Percentiles rank a stretch among this genome's conserved stretches.
Conservation (phyloP, 2,113 vertebrate genomes). For the Gambusia holbrooki region DNA sequence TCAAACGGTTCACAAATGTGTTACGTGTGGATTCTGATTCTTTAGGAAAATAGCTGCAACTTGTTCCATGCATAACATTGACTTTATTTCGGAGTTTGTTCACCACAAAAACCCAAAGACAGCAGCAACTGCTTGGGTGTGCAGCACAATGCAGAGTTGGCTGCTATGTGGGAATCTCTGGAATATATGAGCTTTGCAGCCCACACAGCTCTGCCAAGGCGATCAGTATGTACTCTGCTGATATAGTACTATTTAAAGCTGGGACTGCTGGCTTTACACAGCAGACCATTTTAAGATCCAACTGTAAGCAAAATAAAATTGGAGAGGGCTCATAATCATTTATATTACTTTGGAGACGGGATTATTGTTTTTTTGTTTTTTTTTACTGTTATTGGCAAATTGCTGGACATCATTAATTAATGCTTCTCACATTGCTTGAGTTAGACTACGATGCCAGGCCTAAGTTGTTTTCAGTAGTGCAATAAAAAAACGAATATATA, state of each 20-base stretch:
- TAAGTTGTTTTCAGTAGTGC: too few species aligned
- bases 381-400: background rate
- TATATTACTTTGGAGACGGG: background rate
- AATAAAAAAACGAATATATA: constrained; percentile 14
- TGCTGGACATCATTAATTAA: background rate
- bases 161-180: constrained; percentile 51
- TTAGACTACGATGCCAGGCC: background rate
- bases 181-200: constrained; percentile 55
- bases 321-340: constrained; percentile 3
- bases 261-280: constrained; percentile 21
- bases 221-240: constrained; percentile 45
- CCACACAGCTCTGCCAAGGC: constrained; percentile 53
- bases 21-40: background rate
- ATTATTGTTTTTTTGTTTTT: background rate
- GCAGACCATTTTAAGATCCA: constrained; percentile 2
- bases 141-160: constrained; percentile 36
- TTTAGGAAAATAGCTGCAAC: background rate
- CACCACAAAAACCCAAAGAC: constrained; percentile 26
- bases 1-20: background rate
- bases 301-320: constrained; percentile 9
- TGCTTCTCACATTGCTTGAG: background rate
- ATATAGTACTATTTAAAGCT: constrained; percentile 42
- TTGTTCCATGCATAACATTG: background rate
- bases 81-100: constrained; percentile 28
- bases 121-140: constrained; percentile 7